Percentiles rank a stretch among this genome's conserved stretches.
Conservation (phyloP, 2,888 invertebrate species). For the Chirona hameri region DNA sequence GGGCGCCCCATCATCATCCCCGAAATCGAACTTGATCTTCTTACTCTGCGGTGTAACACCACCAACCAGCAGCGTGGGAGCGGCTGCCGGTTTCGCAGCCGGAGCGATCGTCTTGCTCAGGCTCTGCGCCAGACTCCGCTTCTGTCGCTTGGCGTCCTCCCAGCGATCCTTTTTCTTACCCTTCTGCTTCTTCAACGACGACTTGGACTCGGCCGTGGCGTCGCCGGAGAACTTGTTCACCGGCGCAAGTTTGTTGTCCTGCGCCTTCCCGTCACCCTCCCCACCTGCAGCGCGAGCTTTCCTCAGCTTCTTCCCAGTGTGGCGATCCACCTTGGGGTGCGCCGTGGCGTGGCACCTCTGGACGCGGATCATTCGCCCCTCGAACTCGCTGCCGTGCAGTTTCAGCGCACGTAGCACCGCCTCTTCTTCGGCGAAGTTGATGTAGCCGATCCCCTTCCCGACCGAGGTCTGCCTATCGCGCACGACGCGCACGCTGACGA, state of each 20-base stretch:
- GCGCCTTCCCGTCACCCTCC: neutral
- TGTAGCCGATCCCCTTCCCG: conserved; percentile 34
- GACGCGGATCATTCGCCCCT: conserved; percentile 29
- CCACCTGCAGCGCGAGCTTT: neutral
- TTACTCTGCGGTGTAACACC: neutral
- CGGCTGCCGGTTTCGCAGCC: neutral
- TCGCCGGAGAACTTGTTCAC: neutral
- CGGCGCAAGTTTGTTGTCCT: neutral
- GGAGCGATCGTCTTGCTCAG: neutral
- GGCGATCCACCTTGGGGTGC: neutral
- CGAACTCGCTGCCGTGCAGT: conserved; percentile 27
- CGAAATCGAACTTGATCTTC: neutral
- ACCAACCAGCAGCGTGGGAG: neutral
- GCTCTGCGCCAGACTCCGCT: neutral
- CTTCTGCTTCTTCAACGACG: conserved; percentile 9
- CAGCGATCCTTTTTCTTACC: conserved; percentile 4
- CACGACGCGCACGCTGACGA: conserved; percentile 32
- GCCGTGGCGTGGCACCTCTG: conserved; percentile 6
- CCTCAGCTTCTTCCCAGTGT: conserved; percentile 1
- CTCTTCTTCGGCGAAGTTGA: conserved; percentile 31
- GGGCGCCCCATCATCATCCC: neutral
- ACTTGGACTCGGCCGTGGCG: neutral
- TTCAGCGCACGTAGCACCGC: conserved; percentile 30
- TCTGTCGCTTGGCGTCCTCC: neutral
- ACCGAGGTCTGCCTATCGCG: conserved; percentile 27